phyloP scores from a whole-genome alignment of 1,140 invertebrate genomes.

The Drosophila guanche region DNA sequence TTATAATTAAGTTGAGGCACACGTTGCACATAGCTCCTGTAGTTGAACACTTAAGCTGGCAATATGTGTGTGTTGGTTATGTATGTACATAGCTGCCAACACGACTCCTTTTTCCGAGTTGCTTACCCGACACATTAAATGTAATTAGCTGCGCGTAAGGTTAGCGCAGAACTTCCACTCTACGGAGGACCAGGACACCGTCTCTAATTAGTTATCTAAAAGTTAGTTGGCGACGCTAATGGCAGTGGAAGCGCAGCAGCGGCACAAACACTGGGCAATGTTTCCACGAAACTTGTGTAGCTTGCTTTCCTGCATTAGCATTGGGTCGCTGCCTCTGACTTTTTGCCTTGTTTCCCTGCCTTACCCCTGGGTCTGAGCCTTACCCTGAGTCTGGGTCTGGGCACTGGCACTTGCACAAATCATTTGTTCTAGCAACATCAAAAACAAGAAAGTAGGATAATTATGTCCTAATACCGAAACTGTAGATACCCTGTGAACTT shows the following conservation, averaged over 20 bases:
- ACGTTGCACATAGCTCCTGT: slow-evolving; percentile 49
- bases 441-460: neutral
- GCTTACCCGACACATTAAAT: slow-evolving; percentile 81
- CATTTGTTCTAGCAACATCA: slow-evolving; percentile 52
- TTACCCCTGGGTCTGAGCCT: slow-evolving; percentile 4
- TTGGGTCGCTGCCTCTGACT: slow-evolving; percentile 17
- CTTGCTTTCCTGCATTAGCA: slow-evolving; percentile 69
- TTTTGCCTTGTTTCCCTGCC: too few species aligned
- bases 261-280: slow-evolving; percentile 35
- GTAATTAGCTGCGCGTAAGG: slow-evolving; percentile 80
- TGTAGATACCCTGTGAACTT: too few species aligned
- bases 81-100: neutral
- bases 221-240: slow-evolving; percentile 80
- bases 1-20: slow-evolving; percentile 79
- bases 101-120: slow-evolving; percentile 49
- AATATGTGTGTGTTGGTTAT: slow-evolving; percentile 1
- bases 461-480: too few species aligned
- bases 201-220: slow-evolving; percentile 78
- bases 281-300: slow-evolving; percentile 46
- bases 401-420: slow-evolving; percentile 47
- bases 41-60: slow-evolving; percentile 53
- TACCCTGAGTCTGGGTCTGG: slow-evolving; percentile 4
- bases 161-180: slow-evolving; percentile 69
- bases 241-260: slow-evolving; percentile 20
- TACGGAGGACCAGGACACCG: slow-evolving; percentile 4